Base-by-base conservation (phyloP, 2,888 invertebrate genomes). In the Fabriciana adippe region DNA sequence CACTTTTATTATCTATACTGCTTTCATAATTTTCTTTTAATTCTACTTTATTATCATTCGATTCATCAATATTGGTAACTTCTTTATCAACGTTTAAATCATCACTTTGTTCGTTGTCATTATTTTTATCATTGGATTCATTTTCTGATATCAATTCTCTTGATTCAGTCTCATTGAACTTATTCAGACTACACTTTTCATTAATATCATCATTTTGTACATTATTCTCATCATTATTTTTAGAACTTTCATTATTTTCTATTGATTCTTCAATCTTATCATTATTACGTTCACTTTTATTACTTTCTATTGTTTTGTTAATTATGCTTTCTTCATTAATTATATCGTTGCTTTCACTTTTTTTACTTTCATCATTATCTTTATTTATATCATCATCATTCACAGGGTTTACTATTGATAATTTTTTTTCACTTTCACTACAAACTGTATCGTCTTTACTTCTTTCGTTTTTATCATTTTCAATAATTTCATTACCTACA, bases 401-500 rank as follows among this genome's bases (percentile, higher is more conserved):
- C 14, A 18, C 18, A 45, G 21, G 26, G 4, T 26, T 55, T 55
- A 21, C 56, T 15, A 15, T 1, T 6, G 56, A 57, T 45, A 45
- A 15, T 45, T 41, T 41, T 16, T 16, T 35, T 18, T 41, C 41
- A 63, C 18, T 66, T 26, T 48, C 45, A 47, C 18, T 35, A 63
- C 51, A 53, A 41, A n/a, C 50, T 63, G 53, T 63, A 57, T 54
- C 48, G 47, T 16, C 41, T 48, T 56, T 54, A 56, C 2, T 55
- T 56, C 26, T 11, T 16, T 62, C 45, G 55, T 14, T 21, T 1
- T 61, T 56, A 18, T 64, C 51, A 57, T 66, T 60, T 51, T 14
- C 21, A 59, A 21, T 67, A 8, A 18, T 59, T 53, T 15, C 16
- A 62, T 62, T 50, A 21, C 66, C 47, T 55, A 61, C 54, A 48